Percentiles rank a stretch among this genome's conserved stretches.
Evolutionary conservation across 2,113 vertebrate genomes (phyloP).

Genomic region (Oxyura jamaicensis): DNA sequence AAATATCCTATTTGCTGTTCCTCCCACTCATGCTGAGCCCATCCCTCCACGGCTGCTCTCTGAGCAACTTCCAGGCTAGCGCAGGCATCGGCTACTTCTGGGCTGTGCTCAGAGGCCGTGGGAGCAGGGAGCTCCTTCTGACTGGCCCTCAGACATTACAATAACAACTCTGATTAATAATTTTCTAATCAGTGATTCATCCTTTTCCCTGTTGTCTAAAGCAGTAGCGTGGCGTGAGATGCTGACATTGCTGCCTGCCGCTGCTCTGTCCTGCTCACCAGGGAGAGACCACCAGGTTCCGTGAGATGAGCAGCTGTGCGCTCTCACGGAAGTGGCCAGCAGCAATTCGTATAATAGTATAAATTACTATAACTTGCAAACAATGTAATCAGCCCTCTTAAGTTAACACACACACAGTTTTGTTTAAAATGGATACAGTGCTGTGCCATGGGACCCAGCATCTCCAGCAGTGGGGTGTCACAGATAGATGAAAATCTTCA

Average conservation of each 20-base stretch:
- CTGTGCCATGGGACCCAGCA: background rate
- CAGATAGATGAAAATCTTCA: background rate
- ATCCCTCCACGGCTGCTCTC: background rate
- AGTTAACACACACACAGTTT: background rate
- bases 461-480: background rate
- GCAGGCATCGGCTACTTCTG: background rate
- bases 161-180: background rate
- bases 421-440: background rate
- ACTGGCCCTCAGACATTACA: background rate
- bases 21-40: background rate
- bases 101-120: background rate
- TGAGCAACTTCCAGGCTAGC: background rate
- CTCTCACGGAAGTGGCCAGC: background rate
- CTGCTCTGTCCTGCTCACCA: background rate
- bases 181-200: background rate
- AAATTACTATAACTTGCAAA: background rate
- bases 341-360: slow-evolving; percentile 8
- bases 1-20: background rate
- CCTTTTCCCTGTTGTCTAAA: background rate
- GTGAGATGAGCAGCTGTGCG: background rate
- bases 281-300: background rate
- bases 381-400: slow-evolving; percentile 3
- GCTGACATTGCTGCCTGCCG: accelerated
- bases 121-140: background rate
- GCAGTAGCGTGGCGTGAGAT: background rate